Base-by-base conservation (phyloP, 1,140 invertebrate species). In the Stenopsyche tienmushanensis region DNA sequence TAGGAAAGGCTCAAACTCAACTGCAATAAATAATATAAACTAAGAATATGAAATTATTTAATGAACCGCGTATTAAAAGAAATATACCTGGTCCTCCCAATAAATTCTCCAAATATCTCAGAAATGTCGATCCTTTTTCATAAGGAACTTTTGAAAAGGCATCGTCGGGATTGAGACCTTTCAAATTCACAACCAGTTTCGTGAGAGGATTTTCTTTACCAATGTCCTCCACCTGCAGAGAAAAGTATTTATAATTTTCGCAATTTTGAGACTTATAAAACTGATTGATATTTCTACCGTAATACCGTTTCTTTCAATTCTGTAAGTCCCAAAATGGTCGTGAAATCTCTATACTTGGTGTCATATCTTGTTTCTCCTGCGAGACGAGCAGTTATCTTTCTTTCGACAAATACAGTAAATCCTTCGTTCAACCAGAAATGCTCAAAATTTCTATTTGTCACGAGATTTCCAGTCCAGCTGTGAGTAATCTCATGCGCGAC, bases 381-480 rank as follows among this genome's bases (percentile, higher is more conserved):
- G 73, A 93, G 75, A 65, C 83, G 76, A 0, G 87, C 87, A 49
- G 83, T 74, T 71, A 96, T 93, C 80, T 97, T 97, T 26, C 92
- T 83, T 77, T 98, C 94, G 1, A 96, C 79, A 80, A 95, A 98
- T 42, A 92, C 87, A 0, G 96, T 98, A 74, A 97, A 96, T 1
- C 96, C 96, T 82, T 98, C 95, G 76, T 98, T 98, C 8, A 98
- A 81, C 96, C 96, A 98, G 78, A 98, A 98, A 78, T 98, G 91
- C 78, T 97, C 92, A 75, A 93, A 96, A 76, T 92, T 96, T 50
- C 82, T 82, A 76, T 97, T 97, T 1, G 96, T 98, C 13, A 98
- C 92, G 52, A 98, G 81, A 80, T 98, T 98, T 47, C 94, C 94
- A 9, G 95, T 97, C 96, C 96, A 98, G 72, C 92, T 94, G 78